These are phyloP conservation scores for Selene dorsalis DNA, from an alignment of 2,797 vertebrate species.

Conservation along the genomic window DNA sequence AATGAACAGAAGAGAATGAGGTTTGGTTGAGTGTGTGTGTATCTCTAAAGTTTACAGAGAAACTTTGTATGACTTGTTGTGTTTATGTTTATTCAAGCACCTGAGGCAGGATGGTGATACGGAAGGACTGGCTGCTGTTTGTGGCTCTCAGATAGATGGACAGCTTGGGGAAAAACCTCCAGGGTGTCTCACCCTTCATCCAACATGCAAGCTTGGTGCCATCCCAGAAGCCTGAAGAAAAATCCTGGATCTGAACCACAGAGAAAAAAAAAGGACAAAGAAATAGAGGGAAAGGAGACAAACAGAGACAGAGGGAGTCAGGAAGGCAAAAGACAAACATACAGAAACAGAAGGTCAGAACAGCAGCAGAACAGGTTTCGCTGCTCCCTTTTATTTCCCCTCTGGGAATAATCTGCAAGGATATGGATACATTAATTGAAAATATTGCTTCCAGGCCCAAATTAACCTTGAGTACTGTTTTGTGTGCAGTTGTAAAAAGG, in stretches of 20 bases:
- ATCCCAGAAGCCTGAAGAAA: conserved; percentile 94
- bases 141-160: conserved; percentile 95
- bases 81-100: conserved; percentile 73
- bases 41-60: not conserved
- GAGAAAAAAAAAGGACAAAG: not conserved
- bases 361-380: conserved; percentile 34
- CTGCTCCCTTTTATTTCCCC: conserved; percentile 53
- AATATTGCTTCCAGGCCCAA: conserved; percentile 52
- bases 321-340: conserved; percentile 15
- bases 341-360: conserved; percentile 50
- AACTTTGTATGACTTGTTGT: not conserved
- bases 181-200: conserved; percentile 90
- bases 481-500: conserved; percentile 29
- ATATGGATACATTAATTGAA: conserved; percentile 36
- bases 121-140: conserved; percentile 93
- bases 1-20: not conserved
- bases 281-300: not conserved
- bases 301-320: conserved; percentile 6
- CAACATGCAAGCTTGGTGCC: conserved; percentile 96
- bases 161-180: conserved; percentile 95
- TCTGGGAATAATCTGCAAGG: conserved; percentile 50
- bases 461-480: conserved; percentile 55
- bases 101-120: conserved; percentile 94
- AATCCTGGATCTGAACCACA: conserved; percentile 88
- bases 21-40: not conserved